Evolutionary conservation across 1,140 invertebrate species (phyloP), one percentile per base, ranked within the genome.

Genomic region (Dendroctonus valens): DNA sequence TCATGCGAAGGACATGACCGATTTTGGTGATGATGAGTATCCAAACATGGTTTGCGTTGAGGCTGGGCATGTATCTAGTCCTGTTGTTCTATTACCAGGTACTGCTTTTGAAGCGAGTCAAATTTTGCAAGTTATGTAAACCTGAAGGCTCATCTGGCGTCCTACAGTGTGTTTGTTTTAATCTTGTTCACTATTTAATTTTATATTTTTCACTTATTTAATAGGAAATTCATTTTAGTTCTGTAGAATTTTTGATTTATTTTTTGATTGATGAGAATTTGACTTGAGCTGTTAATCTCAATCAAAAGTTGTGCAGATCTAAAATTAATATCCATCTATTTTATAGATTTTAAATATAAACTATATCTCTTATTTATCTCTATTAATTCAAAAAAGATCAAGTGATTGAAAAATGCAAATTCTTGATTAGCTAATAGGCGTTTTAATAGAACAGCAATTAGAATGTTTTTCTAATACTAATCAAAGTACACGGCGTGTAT

Each of bases 1-100:
- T 69, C 90, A 92, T 74, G 93, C 93, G 15, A 91, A 93, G 71
- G 91, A 93, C 76, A 94, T 96, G 80, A 84, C 87, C 0, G 95
- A 98, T 80, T 95, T 98, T 79, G 94, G 93, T 14, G 93, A 97
- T 80, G 93, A 96, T 72, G 94, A 97, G 79, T 96, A 93, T 81
- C 91, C 91, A 7, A 94, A 93, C 76, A 96, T 97, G 93, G 85
- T 97, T 65, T 98, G 95, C 81, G 93, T 98, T 37, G 94, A 97
- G 79, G 89, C 93, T 60, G 94, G 94, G 40, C 89, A 92, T 76
- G 93, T 97, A 0, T 89, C 87, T 61, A 86, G 88, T 71, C 93
- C 91, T 48, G 89, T 96, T 37, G 88, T 91, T 72, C 83, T 97
- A 40, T 79, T 92, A 67, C 91, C 93, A 40, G 92, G 92, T 44